Percentiles rank a stretch among this genome's conserved stretches.
Conservation (phyloP, 2,888 invertebrate genomes). For the Portevinia maculata region DNA sequence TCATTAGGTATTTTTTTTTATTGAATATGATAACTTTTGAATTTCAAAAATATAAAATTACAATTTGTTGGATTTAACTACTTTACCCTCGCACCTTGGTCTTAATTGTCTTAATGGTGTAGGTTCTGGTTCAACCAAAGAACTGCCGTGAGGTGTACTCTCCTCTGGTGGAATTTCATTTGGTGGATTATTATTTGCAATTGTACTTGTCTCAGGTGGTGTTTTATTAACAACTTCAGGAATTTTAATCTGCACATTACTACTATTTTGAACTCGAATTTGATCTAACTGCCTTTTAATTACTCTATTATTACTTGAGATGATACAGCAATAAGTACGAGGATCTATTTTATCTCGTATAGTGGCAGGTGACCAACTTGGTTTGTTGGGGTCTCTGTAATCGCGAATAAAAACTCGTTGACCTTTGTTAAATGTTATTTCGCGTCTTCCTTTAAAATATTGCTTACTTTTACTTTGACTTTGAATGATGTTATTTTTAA, state of each 20-base stretch:
- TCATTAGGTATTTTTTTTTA: too few species aligned
- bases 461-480: slow-evolving; percentile 17
- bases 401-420: slow-evolving; percentile 16
- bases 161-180: too few species aligned
- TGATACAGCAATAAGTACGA: slow-evolving; percentile 24
- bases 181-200: too few species aligned
- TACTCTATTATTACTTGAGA: slow-evolving; percentile 12
- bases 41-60: neutral
- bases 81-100: too few species aligned
- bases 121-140: neutral
- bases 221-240: neutral
- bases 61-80: neutral
- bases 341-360: neutral
- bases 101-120: too few species aligned
- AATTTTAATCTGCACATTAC: neutral
- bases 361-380: slow-evolving; percentile 16
- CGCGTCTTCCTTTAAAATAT: slow-evolving; percentile 21
- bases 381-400: slow-evolving; percentile 16
- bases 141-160: neutral
- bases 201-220: neutral
- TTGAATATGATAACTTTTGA: too few species aligned
- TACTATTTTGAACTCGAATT: neutral
- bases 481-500: slow-evolving; percentile 4
- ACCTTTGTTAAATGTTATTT: too few species aligned
- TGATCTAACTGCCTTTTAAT: slow-evolving; percentile 21